These are phyloP conservation scores for Jacana jacana DNA, from an alignment of 2,113 vertebrate species.

Conservation along the genomic window DNA sequence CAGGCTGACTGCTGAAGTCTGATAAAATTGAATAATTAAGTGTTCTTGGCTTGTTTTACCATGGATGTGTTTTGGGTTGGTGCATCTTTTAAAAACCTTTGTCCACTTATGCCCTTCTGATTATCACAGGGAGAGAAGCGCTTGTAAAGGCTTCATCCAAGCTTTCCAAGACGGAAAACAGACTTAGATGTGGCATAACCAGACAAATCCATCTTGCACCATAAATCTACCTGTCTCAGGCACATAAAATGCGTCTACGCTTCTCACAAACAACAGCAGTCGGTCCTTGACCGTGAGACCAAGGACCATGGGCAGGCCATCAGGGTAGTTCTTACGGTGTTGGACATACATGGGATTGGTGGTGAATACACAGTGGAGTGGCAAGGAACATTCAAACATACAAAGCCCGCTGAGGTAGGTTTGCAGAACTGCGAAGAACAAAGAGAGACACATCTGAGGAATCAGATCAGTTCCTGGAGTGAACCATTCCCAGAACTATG, in stretches of 20 bases:
- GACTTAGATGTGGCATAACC: neutral
- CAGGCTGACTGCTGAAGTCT: neutral
- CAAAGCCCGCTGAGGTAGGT: neutral
- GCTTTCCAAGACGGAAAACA: neutral
- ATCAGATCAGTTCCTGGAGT: neutral
- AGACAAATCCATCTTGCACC: neutral
- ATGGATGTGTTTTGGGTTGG: neutral
- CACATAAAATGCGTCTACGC: neutral
- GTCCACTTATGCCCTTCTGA: neutral
- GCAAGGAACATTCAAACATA: neutral
- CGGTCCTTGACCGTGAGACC: neutral
- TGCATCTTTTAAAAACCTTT: neutral
- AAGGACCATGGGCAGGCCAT: neutral
- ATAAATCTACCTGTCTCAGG: neutral
- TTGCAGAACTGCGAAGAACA: neutral
- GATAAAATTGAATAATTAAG: neutral
- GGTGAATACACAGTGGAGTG: neutral
- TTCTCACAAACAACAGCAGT: neutral
- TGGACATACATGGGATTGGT: accelerated
- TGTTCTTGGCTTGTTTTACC: neutral
- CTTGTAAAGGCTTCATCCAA: neutral
- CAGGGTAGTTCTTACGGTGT: neutral
- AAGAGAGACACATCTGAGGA: neutral
- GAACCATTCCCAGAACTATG: neutral
- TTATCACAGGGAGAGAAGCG: neutral